phyloP scores from a whole-genome alignment of 2,113 vertebrate species.

The Chamaetylas fuelleborni region DNA sequence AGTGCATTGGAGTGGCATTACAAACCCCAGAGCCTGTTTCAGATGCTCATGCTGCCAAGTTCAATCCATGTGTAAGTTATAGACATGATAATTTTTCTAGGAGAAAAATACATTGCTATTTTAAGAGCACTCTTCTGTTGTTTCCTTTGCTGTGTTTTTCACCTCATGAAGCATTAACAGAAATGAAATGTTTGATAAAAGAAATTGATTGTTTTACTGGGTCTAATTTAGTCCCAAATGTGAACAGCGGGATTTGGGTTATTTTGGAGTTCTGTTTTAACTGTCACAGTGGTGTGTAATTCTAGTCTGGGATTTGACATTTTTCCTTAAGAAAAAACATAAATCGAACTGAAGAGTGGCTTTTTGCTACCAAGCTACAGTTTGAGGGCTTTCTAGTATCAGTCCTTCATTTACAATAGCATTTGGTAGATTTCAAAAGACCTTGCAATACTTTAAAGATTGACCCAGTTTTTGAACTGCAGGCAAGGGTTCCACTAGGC shows the following conservation, averaged over 20 bases:
- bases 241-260: neutral
- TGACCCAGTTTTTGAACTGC: neutral
- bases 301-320: neutral
- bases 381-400: neutral
- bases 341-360: neutral
- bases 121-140: neutral
- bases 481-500: neutral
- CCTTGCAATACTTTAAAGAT: neutral
- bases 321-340: neutral
- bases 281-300: neutral
- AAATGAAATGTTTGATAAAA: neutral
- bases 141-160: constrained; percentile 20
- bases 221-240: neutral
- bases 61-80: neutral
- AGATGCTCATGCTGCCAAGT: constrained; percentile 37
- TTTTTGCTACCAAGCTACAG: neutral
- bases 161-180: neutral
- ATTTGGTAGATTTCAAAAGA: neutral
- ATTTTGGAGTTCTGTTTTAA: neutral
- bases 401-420: neutral
- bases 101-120: neutral
- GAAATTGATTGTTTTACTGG: neutral
- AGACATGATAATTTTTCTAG: neutral
- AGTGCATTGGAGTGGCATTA: neutral
- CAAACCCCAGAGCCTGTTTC: constrained; percentile 8